Evolutionary conservation across 2,797 vertebrate species (phyloP), one percentile per base, ranked within the genome.

Genomic region (Mus minutoides): DNA sequence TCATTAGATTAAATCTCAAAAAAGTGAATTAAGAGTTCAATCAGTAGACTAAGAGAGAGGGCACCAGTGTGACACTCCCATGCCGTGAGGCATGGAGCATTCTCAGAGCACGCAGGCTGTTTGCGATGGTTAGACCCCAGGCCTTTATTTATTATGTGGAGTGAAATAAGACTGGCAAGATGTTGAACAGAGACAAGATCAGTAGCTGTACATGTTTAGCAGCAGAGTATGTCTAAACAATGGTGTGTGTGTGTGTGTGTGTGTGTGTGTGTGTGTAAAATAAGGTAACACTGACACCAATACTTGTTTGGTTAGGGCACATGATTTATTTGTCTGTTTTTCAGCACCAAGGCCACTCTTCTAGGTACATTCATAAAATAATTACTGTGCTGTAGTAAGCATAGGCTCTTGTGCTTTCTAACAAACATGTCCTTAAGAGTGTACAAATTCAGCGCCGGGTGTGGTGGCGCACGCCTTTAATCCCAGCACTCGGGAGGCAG

Each of bases 181-280:
- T 76, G 13, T 46, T 17, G 75, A 43, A 88, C 52, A 80, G 43
- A 71, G 62, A 37, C 49, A 31, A 43, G 29, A 83, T 31, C 31
- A 92, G 80, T 40, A 40, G 34, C 69, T 88, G 67, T 79, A 62
- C 91, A 82, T 80, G 67, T 79, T 93, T 93, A 88, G n/a, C 82
- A 22, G 26, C 37, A 82, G 3, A 82, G 49, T 79, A 85, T 34
- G 90, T 92, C 84, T 88, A 88, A 75, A 46, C 76, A 34, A 58
- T 64, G 21, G 2, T 4, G 24, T 26, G 24, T 11, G 24, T 26
- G 60, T 29, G 60, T 26, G 24, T 62, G 83, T 64, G 21, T 40
- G 52, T 26, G 8, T 26, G 60, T 26, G 60, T 73, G 21, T 24
- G 21, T 40, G 10, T 71, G 17, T 73, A 26, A n/a, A 69, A 9